Conservation (phyloP, 2,888 invertebrate genomes). For the Dorcus hopei region DNA sequence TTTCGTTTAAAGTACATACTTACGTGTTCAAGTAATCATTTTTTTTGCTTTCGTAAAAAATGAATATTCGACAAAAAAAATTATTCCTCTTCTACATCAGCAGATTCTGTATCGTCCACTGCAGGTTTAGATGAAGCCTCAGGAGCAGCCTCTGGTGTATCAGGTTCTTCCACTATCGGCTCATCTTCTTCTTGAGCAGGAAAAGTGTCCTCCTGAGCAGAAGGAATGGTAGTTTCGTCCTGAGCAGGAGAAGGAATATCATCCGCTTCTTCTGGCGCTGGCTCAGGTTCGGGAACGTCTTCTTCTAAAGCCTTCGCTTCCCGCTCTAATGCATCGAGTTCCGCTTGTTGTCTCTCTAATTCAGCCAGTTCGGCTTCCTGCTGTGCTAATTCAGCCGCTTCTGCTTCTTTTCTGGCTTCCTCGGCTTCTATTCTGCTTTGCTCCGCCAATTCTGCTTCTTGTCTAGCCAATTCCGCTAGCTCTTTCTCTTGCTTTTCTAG, state of each 20-base stretch:
- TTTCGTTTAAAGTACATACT: too few species aligned
- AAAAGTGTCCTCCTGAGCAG: slow-evolving; percentile 37
- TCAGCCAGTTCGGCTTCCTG: slow-evolving; percentile 32
- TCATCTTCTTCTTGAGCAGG: slow-evolving; percentile 46
- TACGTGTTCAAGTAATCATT: too few species aligned
- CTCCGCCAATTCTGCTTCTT: slow-evolving; percentile 65
- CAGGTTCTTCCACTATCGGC: slow-evolving; percentile 54
- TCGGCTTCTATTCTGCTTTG: slow-evolving; percentile 34
- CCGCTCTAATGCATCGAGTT: slow-evolving; percentile 22
- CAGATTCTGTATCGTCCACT: slow-evolving; percentile 47
- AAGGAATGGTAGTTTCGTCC: slow-evolving; percentile 17
- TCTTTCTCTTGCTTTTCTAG: slow-evolving; percentile 55
- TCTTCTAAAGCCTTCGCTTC: slow-evolving; percentile 18
- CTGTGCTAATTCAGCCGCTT: slow-evolving; percentile 33
- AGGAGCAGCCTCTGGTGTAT: slow-evolving; percentile 43
- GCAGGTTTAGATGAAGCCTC: slow-evolving; percentile 54
- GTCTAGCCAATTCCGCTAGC: slow-evolving; percentile 44
- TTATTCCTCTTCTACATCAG: slow-evolving; percentile 50
- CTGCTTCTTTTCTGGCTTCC: slow-evolving; percentile 36
- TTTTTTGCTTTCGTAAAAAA: too few species aligned
- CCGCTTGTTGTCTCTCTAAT: slow-evolving; percentile 32
- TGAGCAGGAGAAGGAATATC: slow-evolving; percentile 47
- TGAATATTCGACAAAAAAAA: not conserved
- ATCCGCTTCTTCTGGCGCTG: slow-evolving; percentile 36
- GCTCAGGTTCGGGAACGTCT: slow-evolving; percentile 44